Evolutionary conservation across 2,113 vertebrate species (phyloP).

Genomic region (Myotis davidii): DNA sequence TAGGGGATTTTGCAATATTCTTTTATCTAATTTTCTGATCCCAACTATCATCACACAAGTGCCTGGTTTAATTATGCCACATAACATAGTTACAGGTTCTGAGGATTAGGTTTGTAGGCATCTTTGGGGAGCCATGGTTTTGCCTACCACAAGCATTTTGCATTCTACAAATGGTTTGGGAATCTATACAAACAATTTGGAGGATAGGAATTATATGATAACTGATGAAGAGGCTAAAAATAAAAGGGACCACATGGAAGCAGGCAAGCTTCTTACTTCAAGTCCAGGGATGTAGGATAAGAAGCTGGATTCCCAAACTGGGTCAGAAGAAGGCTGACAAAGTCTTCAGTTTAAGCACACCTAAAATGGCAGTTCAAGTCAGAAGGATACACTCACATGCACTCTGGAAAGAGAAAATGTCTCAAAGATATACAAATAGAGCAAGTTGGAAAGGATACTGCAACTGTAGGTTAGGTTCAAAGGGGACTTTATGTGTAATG

Average conservation of each 20-base stretch:
- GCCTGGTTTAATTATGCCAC: not conserved
- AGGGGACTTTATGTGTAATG: not conserved
- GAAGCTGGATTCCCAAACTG: not conserved
- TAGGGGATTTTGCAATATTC: not conserved
- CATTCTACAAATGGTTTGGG: not conserved
- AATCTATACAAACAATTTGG: not conserved
- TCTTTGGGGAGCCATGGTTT: not conserved
- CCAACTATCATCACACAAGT: not conserved
- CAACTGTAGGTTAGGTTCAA: not conserved
- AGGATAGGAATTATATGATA: not conserved
- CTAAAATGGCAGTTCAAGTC: not conserved
- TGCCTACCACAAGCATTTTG: not conserved
- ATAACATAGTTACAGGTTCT: not conserved
- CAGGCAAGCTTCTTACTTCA: not conserved
- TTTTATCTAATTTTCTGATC: not conserved
- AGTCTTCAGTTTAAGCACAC: not conserved
- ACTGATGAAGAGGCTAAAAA: not conserved
- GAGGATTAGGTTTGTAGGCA: not conserved
- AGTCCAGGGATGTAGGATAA: not conserved
- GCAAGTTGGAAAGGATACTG: not conserved
- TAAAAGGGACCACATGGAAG: not conserved
- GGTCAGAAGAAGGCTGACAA: not conserved
- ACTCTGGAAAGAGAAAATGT: not conserved
- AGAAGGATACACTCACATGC: not conserved
- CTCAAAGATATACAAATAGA: not conserved